These are phyloP conservation scores for Hirudinaria manillensis DNA, from an alignment of 2,888 invertebrate genomes.

Conservation along the genomic window DNA sequence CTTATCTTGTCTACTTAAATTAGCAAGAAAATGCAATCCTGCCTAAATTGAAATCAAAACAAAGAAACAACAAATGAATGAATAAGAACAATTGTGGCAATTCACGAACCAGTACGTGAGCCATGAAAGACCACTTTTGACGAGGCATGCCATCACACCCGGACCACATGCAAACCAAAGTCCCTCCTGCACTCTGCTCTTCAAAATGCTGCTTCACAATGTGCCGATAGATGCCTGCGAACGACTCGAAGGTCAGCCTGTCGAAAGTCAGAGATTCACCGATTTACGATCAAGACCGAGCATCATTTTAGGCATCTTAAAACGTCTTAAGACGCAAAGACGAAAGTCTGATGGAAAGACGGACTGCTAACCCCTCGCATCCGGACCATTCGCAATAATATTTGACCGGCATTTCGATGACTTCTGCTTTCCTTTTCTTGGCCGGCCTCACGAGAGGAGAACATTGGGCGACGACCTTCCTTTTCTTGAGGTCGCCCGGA, in stretches of 20 bases:
- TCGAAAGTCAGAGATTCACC: slow-evolving; percentile 36
- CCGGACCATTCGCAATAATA: slow-evolving; percentile 86
- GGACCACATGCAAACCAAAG: slow-evolving; percentile 69
- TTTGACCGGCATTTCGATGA: slow-evolving; percentile 36
- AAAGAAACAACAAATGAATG: no score
- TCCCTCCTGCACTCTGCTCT: slow-evolving; percentile 20
- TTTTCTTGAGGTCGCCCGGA: slow-evolving; percentile 24
- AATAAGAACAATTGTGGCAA: background rate
- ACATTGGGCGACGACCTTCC: slow-evolving; percentile 26
- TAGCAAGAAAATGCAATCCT: background rate
- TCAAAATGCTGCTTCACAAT: slow-evolving; percentile 70
- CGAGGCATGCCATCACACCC: slow-evolving; percentile 73
- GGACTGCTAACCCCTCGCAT: slow-evolving; percentile 62
- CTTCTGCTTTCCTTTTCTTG: slow-evolving; percentile 36
- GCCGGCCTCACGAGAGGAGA: background rate
- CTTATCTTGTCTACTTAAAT: background rate
- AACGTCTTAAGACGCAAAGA: background rate
- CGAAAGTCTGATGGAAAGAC: background rate
- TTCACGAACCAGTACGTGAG: slow-evolving; percentile 68
- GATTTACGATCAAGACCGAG: background rate
- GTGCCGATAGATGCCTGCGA: slow-evolving; percentile 69
- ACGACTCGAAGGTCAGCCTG: slow-evolving; percentile 52
- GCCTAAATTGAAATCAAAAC: no score
- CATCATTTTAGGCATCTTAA: background rate
- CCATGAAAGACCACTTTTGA: slow-evolving; percentile 87